Conservation (phyloP, 2,113 vertebrate genomes). For the Elaphurus davidianus region DNA sequence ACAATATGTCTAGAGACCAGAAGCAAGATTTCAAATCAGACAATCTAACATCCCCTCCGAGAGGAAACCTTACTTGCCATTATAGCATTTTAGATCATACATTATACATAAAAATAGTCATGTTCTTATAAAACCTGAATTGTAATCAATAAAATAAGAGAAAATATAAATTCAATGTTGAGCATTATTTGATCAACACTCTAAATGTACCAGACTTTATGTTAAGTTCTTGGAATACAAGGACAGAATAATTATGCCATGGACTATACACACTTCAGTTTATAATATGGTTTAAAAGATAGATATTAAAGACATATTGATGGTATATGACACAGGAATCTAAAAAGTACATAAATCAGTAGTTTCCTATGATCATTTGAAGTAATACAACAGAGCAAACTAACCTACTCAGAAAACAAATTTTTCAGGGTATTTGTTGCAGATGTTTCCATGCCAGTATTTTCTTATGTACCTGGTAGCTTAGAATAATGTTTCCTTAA, state of each 20-base stretch:
- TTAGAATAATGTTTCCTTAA: not conserved
- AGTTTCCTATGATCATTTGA: not conserved
- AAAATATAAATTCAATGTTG: not conserved
- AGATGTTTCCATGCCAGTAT: not conserved
- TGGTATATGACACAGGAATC: not conserved
- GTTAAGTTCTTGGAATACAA: not conserved
- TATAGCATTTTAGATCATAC: not conserved
- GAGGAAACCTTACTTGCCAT: not conserved
- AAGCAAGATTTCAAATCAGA: not conserved
- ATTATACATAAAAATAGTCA: not conserved
- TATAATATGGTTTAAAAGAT: not conserved
- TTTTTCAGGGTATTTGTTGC: not conserved
- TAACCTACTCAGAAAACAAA: not conserved
- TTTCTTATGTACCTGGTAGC: not conserved
- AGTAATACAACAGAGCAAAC: not conserved
- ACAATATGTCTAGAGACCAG: not conserved
- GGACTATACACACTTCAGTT: not conserved
- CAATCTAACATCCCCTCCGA: accelerated
- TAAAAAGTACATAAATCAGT: not conserved
- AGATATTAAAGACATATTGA: not conserved
- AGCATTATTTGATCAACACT: not conserved
- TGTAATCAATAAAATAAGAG: not conserved
- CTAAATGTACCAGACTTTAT: not conserved
- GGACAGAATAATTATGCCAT: not conserved
- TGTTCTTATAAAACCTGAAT: not conserved